These are phyloP conservation scores for Mustela erminea DNA, from an alignment of 2,797 vertebrate genomes.

Conservation along the genomic window DNA sequence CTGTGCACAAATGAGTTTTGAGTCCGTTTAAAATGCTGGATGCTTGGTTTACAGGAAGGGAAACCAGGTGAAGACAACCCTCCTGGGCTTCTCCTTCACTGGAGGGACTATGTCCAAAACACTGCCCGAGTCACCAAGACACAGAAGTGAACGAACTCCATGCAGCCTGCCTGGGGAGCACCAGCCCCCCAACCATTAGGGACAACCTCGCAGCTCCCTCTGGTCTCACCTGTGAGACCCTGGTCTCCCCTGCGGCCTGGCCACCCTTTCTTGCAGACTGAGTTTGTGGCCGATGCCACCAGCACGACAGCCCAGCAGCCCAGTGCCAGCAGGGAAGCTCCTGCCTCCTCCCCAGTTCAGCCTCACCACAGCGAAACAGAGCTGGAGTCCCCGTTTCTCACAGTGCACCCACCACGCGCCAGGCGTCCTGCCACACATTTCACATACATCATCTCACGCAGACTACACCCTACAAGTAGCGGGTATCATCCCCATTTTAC, in stretches of 20 bases:
- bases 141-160: neutral
- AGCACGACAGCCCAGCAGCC: neutral
- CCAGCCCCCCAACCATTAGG: neutral
- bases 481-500: neutral
- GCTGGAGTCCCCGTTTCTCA: neutral
- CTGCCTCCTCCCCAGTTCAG: neutral
- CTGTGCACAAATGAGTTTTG: neutral
- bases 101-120: neutral
- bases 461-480: neutral
- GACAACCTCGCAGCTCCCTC: neutral
- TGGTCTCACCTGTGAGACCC: neutral
- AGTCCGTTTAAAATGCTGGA: neutral
- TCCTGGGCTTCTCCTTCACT: neutral
- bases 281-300: neutral
- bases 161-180: neutral
- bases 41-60: no score
- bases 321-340: neutral
- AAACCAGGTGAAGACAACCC: neutral
- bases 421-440: neutral
- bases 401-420: fast-evolving
- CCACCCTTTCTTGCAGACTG: neutral
- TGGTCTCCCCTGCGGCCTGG: neutral
- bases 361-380: neutral
- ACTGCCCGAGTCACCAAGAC: neutral
- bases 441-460: neutral